These are phyloP conservation scores for Halesus radiatus DNA, from an alignment of 1,140 invertebrate species.

Conservation along the genomic window DNA sequence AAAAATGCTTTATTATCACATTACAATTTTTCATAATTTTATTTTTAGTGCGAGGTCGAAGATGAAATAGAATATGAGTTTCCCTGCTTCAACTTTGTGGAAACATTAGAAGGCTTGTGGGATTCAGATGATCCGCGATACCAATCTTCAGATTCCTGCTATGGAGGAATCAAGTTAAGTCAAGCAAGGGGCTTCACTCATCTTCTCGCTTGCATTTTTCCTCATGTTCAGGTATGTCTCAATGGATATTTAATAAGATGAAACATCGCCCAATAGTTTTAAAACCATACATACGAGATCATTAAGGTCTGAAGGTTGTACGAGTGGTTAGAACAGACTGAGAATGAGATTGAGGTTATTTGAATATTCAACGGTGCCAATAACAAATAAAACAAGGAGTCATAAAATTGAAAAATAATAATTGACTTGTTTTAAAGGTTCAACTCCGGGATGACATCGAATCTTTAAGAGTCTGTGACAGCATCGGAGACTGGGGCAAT, in stretches of 20 bases:
- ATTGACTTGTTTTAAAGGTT: conserved; percentile 64
- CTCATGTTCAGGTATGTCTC: conserved; percentile 75
- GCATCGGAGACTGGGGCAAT: conserved; percentile 69
- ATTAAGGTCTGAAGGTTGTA: no score
- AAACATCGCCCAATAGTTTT: no score
- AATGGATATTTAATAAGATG: no score
- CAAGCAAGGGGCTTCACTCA: conserved; percentile 73
- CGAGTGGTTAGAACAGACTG: no score
- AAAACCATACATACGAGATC: no score
- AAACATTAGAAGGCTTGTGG: conserved; percentile 83
- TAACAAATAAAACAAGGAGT: no score
- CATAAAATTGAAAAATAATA: no score
- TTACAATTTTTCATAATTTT: no score
- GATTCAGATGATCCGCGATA: conserved; percentile 75
- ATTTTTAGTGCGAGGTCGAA: conserved; percentile 78
- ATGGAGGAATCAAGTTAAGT: conserved; percentile 78
- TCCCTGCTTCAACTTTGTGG: conserved; percentile 83
- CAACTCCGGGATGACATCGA: conserved; percentile 72
- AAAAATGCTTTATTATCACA: no score
- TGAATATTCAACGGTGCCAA: no score
- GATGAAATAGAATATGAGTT: conserved; percentile 85
- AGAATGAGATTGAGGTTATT: no score
- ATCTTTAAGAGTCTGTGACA: conserved; percentile 66
- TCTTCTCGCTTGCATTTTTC: conserved; percentile 78
- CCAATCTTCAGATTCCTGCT: conserved; percentile 69